phyloP scores from a whole-genome alignment of 1,140 invertebrate species.

The Leptoteleia sp. region DNA sequence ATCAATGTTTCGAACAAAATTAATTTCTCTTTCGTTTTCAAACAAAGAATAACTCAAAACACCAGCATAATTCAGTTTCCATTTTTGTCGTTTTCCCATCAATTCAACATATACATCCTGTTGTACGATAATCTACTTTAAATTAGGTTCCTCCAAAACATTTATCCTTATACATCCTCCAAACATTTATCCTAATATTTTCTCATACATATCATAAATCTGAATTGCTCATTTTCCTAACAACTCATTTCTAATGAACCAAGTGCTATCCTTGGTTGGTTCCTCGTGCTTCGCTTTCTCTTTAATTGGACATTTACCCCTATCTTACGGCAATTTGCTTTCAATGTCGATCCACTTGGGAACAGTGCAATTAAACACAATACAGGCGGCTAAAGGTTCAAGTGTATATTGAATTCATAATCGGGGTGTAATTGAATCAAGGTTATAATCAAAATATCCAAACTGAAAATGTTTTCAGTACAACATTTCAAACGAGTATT shows the following conservation, averaged over 20 bases:
- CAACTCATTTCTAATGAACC: background rate
- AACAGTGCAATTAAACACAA: constrained; percentile 12
- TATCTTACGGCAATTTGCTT: constrained; percentile 16
- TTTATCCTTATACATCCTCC: background rate
- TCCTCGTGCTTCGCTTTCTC: background rate
- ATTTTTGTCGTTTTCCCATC: background rate
- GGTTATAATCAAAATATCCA: too few relatives aligned
- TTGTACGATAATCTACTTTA: background rate
- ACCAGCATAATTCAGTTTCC: background rate
- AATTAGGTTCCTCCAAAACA: background rate
- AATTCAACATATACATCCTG: background rate
- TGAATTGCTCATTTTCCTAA: background rate
- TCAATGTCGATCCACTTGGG: background rate
- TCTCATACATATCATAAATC: background rate
- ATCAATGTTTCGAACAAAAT: constrained; percentile 9
- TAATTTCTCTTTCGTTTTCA: background rate
- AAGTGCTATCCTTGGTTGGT: background rate
- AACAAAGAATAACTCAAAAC: background rate
- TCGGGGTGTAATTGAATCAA: constrained; percentile 24
- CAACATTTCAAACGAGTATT: too few relatives aligned
- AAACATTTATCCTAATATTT: background rate
- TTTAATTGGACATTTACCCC: constrained; percentile 20
- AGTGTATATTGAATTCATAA: constrained; percentile 18
- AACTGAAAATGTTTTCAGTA: too few relatives aligned
- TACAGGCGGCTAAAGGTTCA: constrained; percentile 7